Evolutionary conservation across 2,113 vertebrate genomes (phyloP).

Genomic region (Lynx canadensis): DNA sequence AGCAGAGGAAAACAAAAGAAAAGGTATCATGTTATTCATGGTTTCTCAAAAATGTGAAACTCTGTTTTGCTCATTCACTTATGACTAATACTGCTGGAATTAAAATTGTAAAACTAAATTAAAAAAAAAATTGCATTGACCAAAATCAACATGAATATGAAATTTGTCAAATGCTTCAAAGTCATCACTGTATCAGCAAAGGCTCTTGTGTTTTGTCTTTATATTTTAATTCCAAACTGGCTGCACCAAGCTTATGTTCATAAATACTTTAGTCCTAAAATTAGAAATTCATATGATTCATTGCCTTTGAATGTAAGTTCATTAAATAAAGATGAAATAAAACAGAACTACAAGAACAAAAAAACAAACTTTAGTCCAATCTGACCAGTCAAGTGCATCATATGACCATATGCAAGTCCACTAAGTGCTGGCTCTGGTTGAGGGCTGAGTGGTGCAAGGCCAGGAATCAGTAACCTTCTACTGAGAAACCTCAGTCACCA

Average conservation of each 20-base stretch:
- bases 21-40: fast-evolving
- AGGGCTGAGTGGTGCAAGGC: neutral
- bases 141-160: neutral
- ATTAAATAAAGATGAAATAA: neutral
- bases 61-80: neutral
- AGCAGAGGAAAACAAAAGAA: neutral
- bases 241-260: neutral
- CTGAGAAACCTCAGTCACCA: neutral
- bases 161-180: neutral
- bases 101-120: neutral
- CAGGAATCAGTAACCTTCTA: neutral
- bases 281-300: neutral
- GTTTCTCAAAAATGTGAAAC: neutral
- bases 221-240: neutral
- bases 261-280: neutral
- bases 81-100: neutral
- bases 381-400: neutral
- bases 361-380: neutral
- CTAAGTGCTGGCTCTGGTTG: neutral
- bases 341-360: neutral
- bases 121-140: neutral
- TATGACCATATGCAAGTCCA: neutral
- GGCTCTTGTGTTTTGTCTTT: neutral
- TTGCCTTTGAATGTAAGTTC: neutral
- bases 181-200: neutral